Conservation (phyloP, 2,797 vertebrate species). For the Danio choprae region DNA sequence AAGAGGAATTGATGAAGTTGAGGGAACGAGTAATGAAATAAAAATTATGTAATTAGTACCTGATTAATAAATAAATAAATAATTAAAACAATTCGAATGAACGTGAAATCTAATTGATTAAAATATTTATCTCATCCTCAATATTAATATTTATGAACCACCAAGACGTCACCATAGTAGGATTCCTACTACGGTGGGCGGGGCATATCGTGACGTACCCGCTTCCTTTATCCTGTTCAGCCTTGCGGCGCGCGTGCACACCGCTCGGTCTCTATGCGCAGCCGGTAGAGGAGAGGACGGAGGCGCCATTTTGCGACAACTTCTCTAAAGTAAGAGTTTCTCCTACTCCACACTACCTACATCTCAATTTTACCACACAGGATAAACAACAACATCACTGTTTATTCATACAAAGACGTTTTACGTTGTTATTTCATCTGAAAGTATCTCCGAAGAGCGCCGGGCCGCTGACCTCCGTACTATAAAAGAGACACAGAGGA, state of each 20-base stretch:
- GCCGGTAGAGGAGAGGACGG: constrained; percentile 60
- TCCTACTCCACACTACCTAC: neutral
- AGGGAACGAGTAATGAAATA: no score
- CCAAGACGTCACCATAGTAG: neutral
- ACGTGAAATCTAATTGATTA: neutral
- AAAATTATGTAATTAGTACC: no score
- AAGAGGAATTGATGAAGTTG: no score
- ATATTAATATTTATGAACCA: neutral
- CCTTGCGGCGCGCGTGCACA: neutral
- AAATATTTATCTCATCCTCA: neutral
- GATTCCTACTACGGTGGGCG: neutral
- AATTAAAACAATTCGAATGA: neutral
- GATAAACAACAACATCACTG: fast-evolving
- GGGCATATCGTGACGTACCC: constrained; percentile 12
- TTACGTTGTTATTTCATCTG: neutral
- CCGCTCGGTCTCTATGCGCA: constrained; percentile 70
- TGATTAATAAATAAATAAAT: no score
- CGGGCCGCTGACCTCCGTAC: constrained; percentile 25
- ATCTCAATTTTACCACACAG: fast-evolving
- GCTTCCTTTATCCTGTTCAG: constrained; percentile 61
- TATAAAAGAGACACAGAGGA: neutral
- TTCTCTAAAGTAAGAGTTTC: constrained; percentile 47
- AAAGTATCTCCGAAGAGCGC: neutral
- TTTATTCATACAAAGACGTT: neutral
- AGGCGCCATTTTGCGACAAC: constrained; percentile 78